phyloP scores from a whole-genome alignment of 2,113 vertebrate genomes.

The Mola mola region DNA sequence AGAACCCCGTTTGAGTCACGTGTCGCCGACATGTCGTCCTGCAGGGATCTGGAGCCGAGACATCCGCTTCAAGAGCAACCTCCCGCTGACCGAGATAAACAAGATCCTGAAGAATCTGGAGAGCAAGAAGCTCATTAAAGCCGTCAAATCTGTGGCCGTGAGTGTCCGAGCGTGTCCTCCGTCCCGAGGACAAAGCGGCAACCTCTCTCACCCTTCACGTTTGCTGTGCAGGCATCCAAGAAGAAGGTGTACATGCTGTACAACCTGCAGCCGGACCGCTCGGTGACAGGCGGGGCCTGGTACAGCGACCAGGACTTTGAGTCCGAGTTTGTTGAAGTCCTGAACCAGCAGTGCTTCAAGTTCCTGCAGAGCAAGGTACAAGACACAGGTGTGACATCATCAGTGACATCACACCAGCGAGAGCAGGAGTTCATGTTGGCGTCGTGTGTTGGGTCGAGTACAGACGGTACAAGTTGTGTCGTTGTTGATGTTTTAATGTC shows the following conservation, averaged over 20 bases:
- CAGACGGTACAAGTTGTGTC: too few species aligned
- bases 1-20: background rate
- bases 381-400: too few species aligned
- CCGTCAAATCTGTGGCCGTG: constrained; percentile 98
- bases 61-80: constrained; percentile 97
- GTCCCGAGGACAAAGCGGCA: background rate
- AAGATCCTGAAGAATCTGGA: constrained; percentile 99
- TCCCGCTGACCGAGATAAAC: constrained; percentile 97
- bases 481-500: too few species aligned
- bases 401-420: too few species aligned
- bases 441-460: too few species aligned
- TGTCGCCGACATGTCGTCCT: background rate
- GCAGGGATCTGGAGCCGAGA: constrained; percentile 98
- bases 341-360: constrained; percentile 98
- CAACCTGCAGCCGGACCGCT: constrained; percentile 95
- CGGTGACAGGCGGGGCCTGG: constrained; percentile 97
- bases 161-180: constrained; percentile 65
- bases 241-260: constrained; percentile 99
- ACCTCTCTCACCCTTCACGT: background rate
- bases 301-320: constrained; percentile 99
- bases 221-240: constrained; percentile 90
- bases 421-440: too few species aligned
- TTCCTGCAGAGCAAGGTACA: constrained; percentile 96
- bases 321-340: constrained; percentile 97
- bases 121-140: constrained; percentile 99